Percentiles rank a stretch among this genome's conserved stretches.
Evolutionary conservation across 2,113 vertebrate species (phyloP).

Genomic region (Sebastes schlegelii): DNA sequence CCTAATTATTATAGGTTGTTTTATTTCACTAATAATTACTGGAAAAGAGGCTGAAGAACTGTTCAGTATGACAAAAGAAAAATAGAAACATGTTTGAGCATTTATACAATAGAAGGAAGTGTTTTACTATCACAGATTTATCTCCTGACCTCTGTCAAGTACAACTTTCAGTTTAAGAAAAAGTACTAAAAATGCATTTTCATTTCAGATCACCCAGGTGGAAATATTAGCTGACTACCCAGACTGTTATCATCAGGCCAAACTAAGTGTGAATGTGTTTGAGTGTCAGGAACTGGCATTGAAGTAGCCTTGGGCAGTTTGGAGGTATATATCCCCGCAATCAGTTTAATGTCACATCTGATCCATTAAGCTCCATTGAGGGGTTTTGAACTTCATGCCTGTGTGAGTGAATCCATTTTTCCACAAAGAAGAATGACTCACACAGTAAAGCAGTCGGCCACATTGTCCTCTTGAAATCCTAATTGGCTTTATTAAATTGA

Average conservation of each 20-base stretch:
- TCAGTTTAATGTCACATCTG: conserved; percentile 1
- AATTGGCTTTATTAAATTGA: neutral
- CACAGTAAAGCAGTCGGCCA: neutral
- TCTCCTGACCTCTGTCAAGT: neutral
- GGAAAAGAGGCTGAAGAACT: neutral
- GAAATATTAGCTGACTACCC: neutral
- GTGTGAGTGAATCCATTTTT: neutral
- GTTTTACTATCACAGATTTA: neutral
- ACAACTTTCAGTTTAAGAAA: neutral
- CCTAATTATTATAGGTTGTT: neutral
- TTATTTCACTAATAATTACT: neutral
- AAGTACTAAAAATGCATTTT: neutral
- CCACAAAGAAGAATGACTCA: conserved; percentile 18
- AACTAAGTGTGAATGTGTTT: conserved; percentile 6
- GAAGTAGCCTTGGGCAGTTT: neutral
- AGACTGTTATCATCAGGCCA: neutral
- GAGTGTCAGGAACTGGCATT: neutral
- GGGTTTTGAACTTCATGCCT: neutral
- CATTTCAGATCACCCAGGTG: neutral
- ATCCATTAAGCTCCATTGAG: neutral
- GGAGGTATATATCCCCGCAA: neutral
- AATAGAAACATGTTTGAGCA: neutral
- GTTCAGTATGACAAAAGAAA: neutral
- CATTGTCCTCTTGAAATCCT: neutral
- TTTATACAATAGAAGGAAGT: neutral